Percentiles rank a stretch among this genome's conserved stretches.
Evolutionary conservation across 2,888 invertebrate species (phyloP).

Genomic region (Philereme vetulata): DNA sequence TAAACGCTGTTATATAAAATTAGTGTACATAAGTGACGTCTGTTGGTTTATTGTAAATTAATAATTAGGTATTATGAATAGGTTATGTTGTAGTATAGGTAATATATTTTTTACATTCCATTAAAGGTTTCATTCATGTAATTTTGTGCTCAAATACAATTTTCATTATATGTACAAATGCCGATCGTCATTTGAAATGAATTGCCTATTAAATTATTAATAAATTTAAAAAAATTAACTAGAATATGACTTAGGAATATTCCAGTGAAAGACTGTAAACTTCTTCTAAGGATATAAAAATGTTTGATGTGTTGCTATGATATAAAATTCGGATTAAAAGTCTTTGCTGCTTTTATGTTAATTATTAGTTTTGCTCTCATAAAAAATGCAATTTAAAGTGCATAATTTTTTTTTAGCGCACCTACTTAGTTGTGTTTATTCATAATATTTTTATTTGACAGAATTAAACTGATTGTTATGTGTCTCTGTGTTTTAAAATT

Average conservation of each 20-base stretch:
- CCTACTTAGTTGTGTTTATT: conserved; percentile 13
- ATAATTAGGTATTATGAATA: conserved; percentile 35
- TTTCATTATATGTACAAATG: conserved; percentile 14
- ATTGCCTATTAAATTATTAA: conserved; percentile 5
- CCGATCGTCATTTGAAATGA: conserved; percentile 3
- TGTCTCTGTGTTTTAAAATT: conserved; percentile 11
- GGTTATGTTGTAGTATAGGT: conserved; percentile 19
- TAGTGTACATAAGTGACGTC: conserved; percentile 33
- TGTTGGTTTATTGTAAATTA: conserved; percentile 29
- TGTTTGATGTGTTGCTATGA: conserved; percentile 8
- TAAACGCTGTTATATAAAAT: conserved; percentile 17
- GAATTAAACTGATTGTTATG: conserved; percentile 23
- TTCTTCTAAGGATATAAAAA: conserved; percentile 6
- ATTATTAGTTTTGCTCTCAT: conserved; percentile 2
- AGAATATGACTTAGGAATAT: conserved; percentile 8
- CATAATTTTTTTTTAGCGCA: conserved; percentile 8
- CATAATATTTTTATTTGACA: conserved; percentile 31
- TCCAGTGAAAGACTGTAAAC: conserved; percentile 19
- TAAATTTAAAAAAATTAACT: conserved; percentile 2
- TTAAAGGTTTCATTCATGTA: conserved; percentile 14
- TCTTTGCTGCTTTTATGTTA: conserved; percentile 1
- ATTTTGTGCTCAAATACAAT: conserved; percentile 27
- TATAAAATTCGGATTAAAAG: not conserved
- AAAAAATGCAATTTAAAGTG: not conserved
- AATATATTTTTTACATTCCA: conserved; percentile 32